These are phyloP conservation scores for Gracilinanus agilis DNA, from an alignment of 2,113 vertebrate genomes.

Conservation along the genomic window DNA sequence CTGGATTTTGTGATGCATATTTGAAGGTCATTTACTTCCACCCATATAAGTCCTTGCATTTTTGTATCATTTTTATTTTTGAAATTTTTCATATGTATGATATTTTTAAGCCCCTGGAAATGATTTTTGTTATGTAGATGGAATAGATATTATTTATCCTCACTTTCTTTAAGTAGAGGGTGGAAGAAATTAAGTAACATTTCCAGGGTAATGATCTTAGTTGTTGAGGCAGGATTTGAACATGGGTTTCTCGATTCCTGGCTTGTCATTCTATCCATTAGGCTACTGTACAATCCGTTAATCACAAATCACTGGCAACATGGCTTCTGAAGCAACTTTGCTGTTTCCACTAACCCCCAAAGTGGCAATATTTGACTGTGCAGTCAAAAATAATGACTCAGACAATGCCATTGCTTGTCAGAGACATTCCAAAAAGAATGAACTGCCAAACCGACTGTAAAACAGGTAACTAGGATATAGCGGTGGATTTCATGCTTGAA, in stretches of 20 bases:
- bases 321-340: neutral
- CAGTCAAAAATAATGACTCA: conserved; percentile 26
- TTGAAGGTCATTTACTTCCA: conserved; percentile 51
- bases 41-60: conserved; percentile 5
- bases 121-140: neutral
- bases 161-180: neutral
- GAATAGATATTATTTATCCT: conserved; percentile 18
- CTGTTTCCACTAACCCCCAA: neutral
- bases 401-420: conserved; percentile 40
- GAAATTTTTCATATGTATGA: neutral
- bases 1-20: conserved; percentile 60
- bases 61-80: conserved; percentile 49
- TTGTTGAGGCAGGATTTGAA: neutral
- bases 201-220: neutral
- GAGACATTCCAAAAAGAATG: conserved; percentile 12
- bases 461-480: conserved; percentile 5
- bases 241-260: neutral
- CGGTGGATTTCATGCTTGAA: neutral
- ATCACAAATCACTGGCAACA: conserved; percentile 3
- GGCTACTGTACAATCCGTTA: neutral
- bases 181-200: neutral
- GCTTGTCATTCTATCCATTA: neutral
- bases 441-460: neutral
- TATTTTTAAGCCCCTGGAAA: neutral
- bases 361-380: neutral